Evolutionary conservation across 2,888 invertebrate species (phyloP), one percentile per base, ranked within the genome.

Genomic region (Ceriagrion tenellum): DNA sequence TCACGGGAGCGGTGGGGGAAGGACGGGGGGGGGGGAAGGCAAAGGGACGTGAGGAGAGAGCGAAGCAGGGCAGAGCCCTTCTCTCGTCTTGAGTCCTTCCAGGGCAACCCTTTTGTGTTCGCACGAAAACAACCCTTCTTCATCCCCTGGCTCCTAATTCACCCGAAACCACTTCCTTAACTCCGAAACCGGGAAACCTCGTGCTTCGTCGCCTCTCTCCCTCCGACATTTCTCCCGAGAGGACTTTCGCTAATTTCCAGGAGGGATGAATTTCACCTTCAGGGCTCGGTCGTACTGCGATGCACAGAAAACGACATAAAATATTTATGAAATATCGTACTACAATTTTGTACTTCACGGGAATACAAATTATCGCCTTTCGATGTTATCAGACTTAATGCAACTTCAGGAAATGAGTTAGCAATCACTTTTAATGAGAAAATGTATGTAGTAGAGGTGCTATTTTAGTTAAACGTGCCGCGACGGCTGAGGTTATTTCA

Each of bases 181-280:
- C 30, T 35, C 81, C 81, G 30, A 16, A 30, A 30, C 81, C 35
- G 30, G 35, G 81, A 35, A 81, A 81, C 81, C 69, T 30, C 69
- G 10, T 35, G 81, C 91, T 59, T 30, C 59, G 59, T 90, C 59
- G 30, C 88, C 40, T 18, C 40, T 13, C 8, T 40, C 20, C 13
- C 81, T 35, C 81, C 30, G 1, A 30, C 81, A 12, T 30, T 13
- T 18, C 35, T n/a, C 16, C 18, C 26, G 89, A 69, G 69, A 35
- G 23, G 74, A 47, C 26, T 47, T 47, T 30, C 8, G 69, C 93
- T 74, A 93, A 93, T 93, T 93, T 93, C 93, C 47, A 74, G 20
- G 81, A 13, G 12, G 59, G 59, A 23, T 13, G 56, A 55, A 59
- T 16, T 59, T 59, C 12, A 59, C 59, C 59, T 47, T 59, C 59